Evolutionary conservation across 2,888 invertebrate genomes (phyloP).

Genomic region (Lysandra coridon): DNA sequence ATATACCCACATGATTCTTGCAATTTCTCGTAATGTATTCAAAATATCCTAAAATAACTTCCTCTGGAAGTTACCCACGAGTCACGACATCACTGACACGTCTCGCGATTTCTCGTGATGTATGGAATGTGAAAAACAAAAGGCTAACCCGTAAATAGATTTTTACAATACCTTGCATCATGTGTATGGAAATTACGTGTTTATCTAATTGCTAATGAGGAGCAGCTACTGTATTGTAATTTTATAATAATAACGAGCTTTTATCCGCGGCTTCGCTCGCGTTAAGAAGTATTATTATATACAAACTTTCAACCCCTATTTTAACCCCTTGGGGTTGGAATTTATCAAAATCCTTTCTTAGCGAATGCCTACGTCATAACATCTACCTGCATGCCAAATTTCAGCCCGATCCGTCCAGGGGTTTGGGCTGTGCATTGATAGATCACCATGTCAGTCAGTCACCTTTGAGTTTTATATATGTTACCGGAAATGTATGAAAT

Average conservation of each 20-base stretch:
- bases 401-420: too few relatives aligned
- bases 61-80: neutral
- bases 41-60: neutral
- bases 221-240: neutral
- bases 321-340: too few relatives aligned
- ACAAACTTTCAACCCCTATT: too few relatives aligned
- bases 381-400: too few relatives aligned
- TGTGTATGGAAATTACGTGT: neutral
- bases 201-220: neutral
- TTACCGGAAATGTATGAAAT: too few relatives aligned
- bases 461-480: too few relatives aligned
- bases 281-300: too few relatives aligned
- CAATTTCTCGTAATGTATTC: constrained; percentile 33
- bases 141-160: neutral
- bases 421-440: too few relatives aligned
- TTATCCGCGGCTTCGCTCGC: too few relatives aligned
- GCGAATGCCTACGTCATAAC: too few relatives aligned
- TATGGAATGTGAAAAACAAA: constrained; percentile 4
- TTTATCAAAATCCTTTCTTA: too few relatives aligned
- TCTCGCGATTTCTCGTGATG: neutral
- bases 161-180: constrained; percentile 4
- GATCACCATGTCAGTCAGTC: too few relatives aligned
- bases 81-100: neutral
- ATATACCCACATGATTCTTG: constrained; percentile 42
- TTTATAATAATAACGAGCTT: neutral